Percentiles rank a stretch among this genome's conserved stretches.
These are phyloP conservation scores for Hippopotamyrus pictus DNA, from an alignment of 2,797 vertebrate genomes.

Conservation along the genomic window DNA sequence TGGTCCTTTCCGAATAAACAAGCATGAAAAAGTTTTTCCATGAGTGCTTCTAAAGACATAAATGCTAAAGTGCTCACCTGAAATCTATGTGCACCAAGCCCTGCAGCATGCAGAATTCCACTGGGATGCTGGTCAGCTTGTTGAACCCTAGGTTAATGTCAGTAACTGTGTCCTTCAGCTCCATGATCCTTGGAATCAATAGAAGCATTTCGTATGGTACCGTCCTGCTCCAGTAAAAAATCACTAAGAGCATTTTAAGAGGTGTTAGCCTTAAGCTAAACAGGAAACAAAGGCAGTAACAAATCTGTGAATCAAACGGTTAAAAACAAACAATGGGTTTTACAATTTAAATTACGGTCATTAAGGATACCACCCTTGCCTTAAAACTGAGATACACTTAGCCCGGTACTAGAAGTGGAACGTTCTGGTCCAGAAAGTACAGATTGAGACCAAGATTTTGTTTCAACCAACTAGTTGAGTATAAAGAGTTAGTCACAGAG, in stretches of 20 bases:
- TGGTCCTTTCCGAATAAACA: background rate
- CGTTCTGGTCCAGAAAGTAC: background rate
- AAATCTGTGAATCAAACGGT: background rate
- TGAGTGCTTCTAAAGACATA: background rate
- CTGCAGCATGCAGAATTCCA: slow-evolving; percentile 67
- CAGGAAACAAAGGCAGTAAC: background rate
- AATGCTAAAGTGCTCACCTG: slow-evolving; percentile 61
- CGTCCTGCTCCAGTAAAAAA: background rate
- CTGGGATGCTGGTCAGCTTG: slow-evolving; percentile 67
- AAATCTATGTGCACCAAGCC: slow-evolving; percentile 79
- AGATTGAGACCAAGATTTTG: background rate
- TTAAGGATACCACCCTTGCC: background rate
- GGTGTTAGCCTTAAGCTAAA: background rate
- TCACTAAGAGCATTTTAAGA: background rate
- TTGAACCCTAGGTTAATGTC: slow-evolving; percentile 87
- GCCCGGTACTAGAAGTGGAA: background rate
- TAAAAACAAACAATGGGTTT: background rate
- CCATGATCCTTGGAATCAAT: slow-evolving; percentile 65
- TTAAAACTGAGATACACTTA: background rate
- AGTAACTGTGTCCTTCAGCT: slow-evolving; percentile 67
- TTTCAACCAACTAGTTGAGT: background rate
- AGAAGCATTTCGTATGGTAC: background rate
- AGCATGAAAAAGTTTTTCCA: background rate
- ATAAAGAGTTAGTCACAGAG: background rate
- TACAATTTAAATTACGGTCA: background rate